These are phyloP conservation scores for Nasonia oneida DNA, from an alignment of 2,888 invertebrate species.

Conservation along the genomic window DNA sequence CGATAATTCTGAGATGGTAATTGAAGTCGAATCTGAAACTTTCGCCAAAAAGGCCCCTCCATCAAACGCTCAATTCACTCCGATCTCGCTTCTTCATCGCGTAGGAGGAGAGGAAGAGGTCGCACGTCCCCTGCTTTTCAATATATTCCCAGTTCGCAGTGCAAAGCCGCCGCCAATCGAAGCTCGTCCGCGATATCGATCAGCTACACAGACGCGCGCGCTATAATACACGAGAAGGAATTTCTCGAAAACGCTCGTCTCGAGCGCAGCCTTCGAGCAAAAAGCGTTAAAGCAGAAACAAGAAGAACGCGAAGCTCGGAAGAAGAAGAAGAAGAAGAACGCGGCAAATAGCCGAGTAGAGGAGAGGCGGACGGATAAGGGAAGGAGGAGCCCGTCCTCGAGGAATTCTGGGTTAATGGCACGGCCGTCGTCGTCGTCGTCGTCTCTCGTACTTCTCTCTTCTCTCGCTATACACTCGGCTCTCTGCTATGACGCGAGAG, in stretches of 20 bases:
- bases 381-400: constrained; percentile 56
- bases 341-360: constrained; percentile 10
- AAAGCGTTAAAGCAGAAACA: not conserved
- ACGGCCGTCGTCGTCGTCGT: constrained; percentile 50
- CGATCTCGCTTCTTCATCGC: too few relatives aligned
- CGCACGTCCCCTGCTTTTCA: not conserved
- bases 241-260: constrained; percentile 11
- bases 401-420: constrained; percentile 64
- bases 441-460: not conserved
- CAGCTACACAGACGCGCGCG: not conserved
- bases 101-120: not conserved
- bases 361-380: constrained; percentile 19
- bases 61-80: too few relatives aligned
- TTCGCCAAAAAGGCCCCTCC: too few relatives aligned
- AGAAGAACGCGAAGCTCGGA: not conserved
- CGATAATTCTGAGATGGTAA: too few relatives aligned
- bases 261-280: not conserved
- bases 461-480: constrained; percentile 3
- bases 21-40: too few relatives aligned
- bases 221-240: not conserved
- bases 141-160: not conserved
- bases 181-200: not conserved
- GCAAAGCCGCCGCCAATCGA: not conserved
- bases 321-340: not conserved
- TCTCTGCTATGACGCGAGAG: constrained; percentile 19